phyloP scores from a whole-genome alignment of 2,797 vertebrate genomes.

The Tiaroga cobitis region DNA sequence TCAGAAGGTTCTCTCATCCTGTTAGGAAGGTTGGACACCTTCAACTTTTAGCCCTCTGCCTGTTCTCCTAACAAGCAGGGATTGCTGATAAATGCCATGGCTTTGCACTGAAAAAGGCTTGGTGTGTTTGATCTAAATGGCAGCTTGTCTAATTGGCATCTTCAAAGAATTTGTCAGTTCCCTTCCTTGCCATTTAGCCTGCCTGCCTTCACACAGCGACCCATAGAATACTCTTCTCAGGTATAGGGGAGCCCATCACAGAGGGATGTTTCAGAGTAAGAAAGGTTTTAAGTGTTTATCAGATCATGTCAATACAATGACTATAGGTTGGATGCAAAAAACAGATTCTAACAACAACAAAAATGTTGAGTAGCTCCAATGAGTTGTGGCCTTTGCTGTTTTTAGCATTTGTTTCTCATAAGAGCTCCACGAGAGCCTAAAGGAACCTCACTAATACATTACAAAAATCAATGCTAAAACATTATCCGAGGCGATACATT shows the following conservation, averaged over 20 bases:
- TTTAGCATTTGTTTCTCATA: neutral
- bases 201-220: conserved; percentile 30
- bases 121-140: conserved; percentile 79
- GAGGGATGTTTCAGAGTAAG: neutral
- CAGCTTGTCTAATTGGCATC: conserved; percentile 77
- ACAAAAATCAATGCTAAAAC: neutral
- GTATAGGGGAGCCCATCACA: conserved; percentile 16
- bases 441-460: neutral
- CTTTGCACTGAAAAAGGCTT: conserved; percentile 56
- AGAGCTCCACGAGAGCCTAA: neutral
- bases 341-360: neutral
- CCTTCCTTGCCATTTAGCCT: conserved; percentile 44
- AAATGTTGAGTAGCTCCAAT: neutral
- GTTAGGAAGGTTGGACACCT: conserved; percentile 27
- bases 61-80: conserved; percentile 30
- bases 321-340: neutral
- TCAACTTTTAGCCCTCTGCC: conserved; percentile 14
- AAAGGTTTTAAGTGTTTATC: conserved; percentile 11
- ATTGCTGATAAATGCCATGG: conserved; percentile 69
- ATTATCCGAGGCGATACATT: neutral
- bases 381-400: neutral
- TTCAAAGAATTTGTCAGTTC: conserved; percentile 61
- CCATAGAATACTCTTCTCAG: conserved; percentile 14
- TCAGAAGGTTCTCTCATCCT: conserved; percentile 20
- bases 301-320: neutral